A percentile compares a stretch with the other conserved stretches of the same genome.
These are phyloP conservation scores for Hapalemur alaotrensis DNA, from an alignment of 2,797 vertebrate species.

Conservation along the genomic window DNA sequence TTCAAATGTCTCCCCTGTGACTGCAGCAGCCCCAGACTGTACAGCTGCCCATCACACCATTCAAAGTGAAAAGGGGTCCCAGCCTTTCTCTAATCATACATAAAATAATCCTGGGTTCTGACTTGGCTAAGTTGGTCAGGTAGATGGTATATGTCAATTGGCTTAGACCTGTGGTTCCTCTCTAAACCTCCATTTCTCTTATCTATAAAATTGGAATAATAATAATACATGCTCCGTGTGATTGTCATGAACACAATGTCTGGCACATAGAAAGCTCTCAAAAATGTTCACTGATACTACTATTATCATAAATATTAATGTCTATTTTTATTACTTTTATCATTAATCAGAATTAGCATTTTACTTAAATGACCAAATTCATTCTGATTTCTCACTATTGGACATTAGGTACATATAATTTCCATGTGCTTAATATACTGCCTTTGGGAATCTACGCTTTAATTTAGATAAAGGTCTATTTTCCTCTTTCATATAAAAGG, in stretches of 20 bases:
- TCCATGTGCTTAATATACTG: constrained; percentile 42
- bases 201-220: neutral
- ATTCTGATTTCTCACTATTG: constrained; percentile 24
- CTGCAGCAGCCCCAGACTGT: neutral
- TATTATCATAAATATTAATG: neutral
- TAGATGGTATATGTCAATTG: neutral
- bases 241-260: neutral
- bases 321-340: neutral
- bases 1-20: neutral
- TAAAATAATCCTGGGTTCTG: neutral
- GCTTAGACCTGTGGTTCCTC: neutral
- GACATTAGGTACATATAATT: constrained; percentile 54
- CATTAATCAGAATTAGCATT: constrained; percentile 36
- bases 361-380: constrained; percentile 26
- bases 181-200: neutral
- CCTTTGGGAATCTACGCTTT: constrained; percentile 55
- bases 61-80: neutral
- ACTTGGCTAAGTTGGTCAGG: neutral
- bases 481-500: constrained; percentile 59
- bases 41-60: neutral
- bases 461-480: constrained; percentile 69
- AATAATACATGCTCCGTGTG: neutral
- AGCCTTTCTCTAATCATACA: neutral
- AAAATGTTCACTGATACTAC: neutral
- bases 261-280: neutral